phyloP scores from a whole-genome alignment of 2,888 invertebrate species.

The Papilio gigon region DNA sequence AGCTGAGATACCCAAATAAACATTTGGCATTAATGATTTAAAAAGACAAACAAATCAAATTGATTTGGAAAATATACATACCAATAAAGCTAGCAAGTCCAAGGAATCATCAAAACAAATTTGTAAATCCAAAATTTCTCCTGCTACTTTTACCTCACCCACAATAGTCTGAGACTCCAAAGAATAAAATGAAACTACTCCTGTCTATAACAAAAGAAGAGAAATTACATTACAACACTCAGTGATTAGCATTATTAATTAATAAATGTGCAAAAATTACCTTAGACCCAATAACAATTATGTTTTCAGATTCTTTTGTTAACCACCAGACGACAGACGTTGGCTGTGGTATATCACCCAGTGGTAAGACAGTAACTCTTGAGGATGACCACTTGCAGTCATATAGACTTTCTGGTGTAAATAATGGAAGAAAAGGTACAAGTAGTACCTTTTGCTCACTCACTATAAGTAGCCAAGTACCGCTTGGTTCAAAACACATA shows the following conservation, averaged over 20 bases:
- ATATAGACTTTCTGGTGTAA: constrained; percentile 71
- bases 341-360: constrained; percentile 75
- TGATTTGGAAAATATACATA: constrained; percentile 52
- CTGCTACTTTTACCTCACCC: constrained; percentile 85
- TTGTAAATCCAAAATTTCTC: constrained; percentile 84
- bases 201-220: constrained; percentile 64
- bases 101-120: constrained; percentile 88
- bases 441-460: constrained; percentile 79
- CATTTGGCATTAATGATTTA: neutral
- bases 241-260: neutral
- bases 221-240: neutral
- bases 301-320: constrained; percentile 86
- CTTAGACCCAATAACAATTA: constrained; percentile 87
- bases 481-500: constrained; percentile 92
- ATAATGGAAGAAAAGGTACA: constrained; percentile 77
- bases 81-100: constrained; percentile 79
- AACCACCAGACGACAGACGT: constrained; percentile 89
- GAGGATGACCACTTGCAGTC: constrained; percentile 78
- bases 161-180: constrained; percentile 86
- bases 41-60: neutral
- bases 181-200: constrained; percentile 86
- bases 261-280: constrained; percentile 51
- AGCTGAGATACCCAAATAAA: neutral
- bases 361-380: constrained; percentile 74
- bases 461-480: constrained; percentile 87